Conservation (phyloP, 1,140 invertebrate genomes). For the Lethrus apterus region DNA sequence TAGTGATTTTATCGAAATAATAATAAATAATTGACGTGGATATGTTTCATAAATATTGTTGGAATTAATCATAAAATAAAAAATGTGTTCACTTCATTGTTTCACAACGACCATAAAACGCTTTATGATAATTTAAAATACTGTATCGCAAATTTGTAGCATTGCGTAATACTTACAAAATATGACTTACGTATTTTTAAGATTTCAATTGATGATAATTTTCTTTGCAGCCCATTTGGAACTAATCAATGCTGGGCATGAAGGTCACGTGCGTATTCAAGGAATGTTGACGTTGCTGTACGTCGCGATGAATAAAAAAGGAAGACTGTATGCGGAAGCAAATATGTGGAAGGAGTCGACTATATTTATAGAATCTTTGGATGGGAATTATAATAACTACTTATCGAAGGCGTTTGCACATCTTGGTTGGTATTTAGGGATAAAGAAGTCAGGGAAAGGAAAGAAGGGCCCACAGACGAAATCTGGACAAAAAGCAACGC, state of each 20-base stretch:
- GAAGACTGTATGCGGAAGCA: conserved; percentile 53
- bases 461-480: conserved; percentile 52
- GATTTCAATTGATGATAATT: background rate
- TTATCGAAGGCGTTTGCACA: conserved; percentile 52
- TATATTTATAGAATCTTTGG: conserved; percentile 53
- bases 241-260: conserved; percentile 44
- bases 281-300: conserved; percentile 51
- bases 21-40: no score
- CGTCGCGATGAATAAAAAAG: conserved; percentile 55
- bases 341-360: conserved; percentile 47
- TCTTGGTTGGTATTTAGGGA: conserved; percentile 55
- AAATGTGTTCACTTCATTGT: conserved; percentile 11
- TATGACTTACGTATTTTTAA: background rate
- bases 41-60: no score
- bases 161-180: no score
- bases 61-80: no score
- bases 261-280: conserved; percentile 50
- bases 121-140: no score
- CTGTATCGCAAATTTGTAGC: no score
- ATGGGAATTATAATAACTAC: conserved; percentile 52
- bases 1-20: no score
- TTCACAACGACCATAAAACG: no score
- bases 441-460: conserved; percentile 55
- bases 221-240: conserved; percentile 47
- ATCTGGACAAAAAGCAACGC: conserved; percentile 55